A percentile compares a stretch with the other conserved stretches of the same genome.
Evolutionary conservation across 2,888 invertebrate genomes (phyloP).

Genomic region (Dioctria rufipes): DNA sequence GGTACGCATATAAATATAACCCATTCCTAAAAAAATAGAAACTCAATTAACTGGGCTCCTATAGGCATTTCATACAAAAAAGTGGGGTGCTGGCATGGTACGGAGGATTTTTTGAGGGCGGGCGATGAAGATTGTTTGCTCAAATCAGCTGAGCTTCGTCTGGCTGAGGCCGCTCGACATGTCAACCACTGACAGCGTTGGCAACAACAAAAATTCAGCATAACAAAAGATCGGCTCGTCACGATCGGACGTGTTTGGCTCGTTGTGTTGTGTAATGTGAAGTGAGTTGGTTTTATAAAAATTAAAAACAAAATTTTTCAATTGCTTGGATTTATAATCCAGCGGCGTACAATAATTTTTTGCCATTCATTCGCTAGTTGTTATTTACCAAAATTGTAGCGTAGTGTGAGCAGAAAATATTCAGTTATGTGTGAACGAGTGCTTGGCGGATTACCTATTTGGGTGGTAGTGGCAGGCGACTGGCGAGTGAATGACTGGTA

Average conservation of each 20-base stretch:
- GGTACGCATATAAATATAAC: constrained; percentile 5
- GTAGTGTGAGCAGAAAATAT: neutral
- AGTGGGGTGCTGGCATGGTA: constrained; percentile 28
- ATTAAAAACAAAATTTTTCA: constrained; percentile 40
- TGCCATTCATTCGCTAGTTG: neutral
- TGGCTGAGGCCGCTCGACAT: constrained; percentile 10
- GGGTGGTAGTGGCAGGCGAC: constrained; percentile 19
- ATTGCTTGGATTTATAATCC: constrained; percentile 57
- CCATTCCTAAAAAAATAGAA: constrained; percentile 14
- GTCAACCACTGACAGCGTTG: constrained; percentile 44
- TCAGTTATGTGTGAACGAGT: neutral
- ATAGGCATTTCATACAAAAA: constrained; percentile 34
- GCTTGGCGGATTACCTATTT: neutral
- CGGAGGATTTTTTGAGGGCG: constrained; percentile 3
- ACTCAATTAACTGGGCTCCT: neutral
- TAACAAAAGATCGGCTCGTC: constrained; percentile 71
- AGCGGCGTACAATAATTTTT: constrained; percentile 53
- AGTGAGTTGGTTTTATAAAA: neutral
- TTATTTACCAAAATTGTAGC: neutral
- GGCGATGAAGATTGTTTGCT: constrained; percentile 31
- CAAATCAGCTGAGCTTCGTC: constrained; percentile 47
- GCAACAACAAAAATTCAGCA: constrained; percentile 63
- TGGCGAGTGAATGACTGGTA: constrained; percentile 42
- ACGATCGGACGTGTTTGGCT: constrained; percentile 67
- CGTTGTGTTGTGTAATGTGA: neutral